Evolutionary conservation across 2,888 invertebrate species (phyloP).

Genomic region (Sepioteuthis lessoniana): DNA sequence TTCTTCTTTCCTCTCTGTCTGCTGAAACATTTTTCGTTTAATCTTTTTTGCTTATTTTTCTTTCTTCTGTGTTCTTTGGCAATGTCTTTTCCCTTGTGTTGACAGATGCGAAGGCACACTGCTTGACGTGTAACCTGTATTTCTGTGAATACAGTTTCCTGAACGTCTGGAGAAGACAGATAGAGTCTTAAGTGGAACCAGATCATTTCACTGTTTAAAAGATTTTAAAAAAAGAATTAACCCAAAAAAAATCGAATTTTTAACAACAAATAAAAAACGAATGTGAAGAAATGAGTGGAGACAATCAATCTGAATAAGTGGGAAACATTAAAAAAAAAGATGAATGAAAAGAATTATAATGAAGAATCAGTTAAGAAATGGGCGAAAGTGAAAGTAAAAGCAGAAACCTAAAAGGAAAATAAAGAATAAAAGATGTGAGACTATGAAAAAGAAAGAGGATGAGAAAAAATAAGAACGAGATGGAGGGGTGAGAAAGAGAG

Average conservation of each 20-base stretch:
- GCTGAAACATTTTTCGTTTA: background rate
- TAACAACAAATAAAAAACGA: background rate
- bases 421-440: background rate
- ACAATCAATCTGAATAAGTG: constrained; percentile 14
- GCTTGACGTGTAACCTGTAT: background rate
- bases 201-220: constrained; percentile 33
- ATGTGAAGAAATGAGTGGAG: background rate
- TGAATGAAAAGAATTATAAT: background rate
- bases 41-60: background rate
- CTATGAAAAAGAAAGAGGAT: background rate
- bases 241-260: background rate
- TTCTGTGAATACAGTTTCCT: background rate
- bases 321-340: background rate
- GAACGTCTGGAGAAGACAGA: constrained; percentile 20
- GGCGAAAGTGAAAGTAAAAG: constrained; percentile 2
- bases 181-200: constrained; percentile 24
- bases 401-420: background rate
- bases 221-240: background rate
- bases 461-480: background rate
- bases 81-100: background rate
- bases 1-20: background rate
- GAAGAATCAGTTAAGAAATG: background rate
- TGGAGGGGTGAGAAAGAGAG: background rate
- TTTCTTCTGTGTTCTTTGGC: background rate
- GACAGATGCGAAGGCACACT: background rate